phyloP scores from a whole-genome alignment of 2,797 vertebrate genomes.

The Bradypus variegatus region DNA sequence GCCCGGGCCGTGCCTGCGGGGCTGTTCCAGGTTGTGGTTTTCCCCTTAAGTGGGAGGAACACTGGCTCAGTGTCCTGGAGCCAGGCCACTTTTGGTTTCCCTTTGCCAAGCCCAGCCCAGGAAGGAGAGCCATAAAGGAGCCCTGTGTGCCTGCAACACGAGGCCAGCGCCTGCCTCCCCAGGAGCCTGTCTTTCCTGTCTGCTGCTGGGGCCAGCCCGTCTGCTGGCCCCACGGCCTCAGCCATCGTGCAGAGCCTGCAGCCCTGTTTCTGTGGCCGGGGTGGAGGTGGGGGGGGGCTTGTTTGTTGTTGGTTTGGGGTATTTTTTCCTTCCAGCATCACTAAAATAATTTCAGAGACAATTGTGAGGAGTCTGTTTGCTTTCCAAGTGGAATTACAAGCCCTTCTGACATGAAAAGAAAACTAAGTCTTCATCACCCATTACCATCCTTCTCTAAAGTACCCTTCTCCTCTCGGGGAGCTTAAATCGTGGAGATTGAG shows the following conservation, averaged over 20 bases:
- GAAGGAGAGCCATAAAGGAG: constrained; percentile 42
- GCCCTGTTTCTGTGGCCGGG: background rate
- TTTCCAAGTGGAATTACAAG: constrained; percentile 14
- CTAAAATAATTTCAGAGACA: background rate
- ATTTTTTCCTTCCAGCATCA: background rate
- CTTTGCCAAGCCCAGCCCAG: constrained; percentile 8
- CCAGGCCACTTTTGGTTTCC: constrained; percentile 42
- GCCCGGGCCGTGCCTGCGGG: background rate
- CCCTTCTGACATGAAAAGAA: background rate
- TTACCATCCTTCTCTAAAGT: background rate
- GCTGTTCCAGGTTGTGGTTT: background rate
- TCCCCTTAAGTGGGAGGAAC: constrained; percentile 40
- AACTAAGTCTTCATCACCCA: background rate
- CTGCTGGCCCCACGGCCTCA: background rate
- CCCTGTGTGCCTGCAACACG: constrained; percentile 15
- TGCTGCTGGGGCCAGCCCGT: background rate
- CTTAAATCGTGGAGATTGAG: background rate
- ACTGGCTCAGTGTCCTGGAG: constrained; percentile 49
- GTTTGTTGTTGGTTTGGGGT: background rate
- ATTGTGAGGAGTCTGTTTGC: background rate
- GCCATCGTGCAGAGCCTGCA: background rate
- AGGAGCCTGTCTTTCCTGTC: background rate
- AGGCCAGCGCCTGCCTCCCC: background rate
- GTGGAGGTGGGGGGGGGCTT: background rate
- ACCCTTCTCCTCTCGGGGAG: background rate